phyloP scores from a whole-genome alignment of 2,797 vertebrate species.

The Hybognathus amarus region DNA sequence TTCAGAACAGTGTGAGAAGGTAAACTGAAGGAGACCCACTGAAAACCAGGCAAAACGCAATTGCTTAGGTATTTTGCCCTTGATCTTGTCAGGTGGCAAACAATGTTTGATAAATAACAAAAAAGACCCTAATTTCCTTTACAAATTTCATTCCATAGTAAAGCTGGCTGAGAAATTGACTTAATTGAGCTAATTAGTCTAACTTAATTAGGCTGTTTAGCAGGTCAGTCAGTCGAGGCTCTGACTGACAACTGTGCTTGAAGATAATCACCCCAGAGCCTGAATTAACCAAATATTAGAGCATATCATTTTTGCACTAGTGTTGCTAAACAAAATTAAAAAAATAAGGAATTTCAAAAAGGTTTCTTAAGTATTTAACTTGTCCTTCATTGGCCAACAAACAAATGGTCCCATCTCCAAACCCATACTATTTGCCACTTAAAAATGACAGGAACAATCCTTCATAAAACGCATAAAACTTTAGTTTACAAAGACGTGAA shows the following conservation, averaged over 20 bases:
- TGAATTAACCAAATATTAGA: conserved; percentile 61
- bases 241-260: conserved; percentile 84
- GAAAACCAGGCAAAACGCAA: conserved; percentile 9
- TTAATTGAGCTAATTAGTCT: conserved; percentile 92
- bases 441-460: background rate
- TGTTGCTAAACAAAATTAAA: background rate
- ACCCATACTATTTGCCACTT: background rate
- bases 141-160: conserved; percentile 84
- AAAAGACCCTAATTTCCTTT: conserved; percentile 81
- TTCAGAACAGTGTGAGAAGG: conserved; percentile 26
- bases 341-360: background rate
- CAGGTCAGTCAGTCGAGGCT: conserved; percentile 83
- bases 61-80: conserved; percentile 12
- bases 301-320: background rate
- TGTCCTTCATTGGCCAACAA: background rate
- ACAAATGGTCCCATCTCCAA: background rate
- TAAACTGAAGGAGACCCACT: conserved; percentile 2
- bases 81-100: conserved; percentile 62
- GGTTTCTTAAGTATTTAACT: background rate
- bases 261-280: conserved; percentile 82
- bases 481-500: too few relatives aligned
- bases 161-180: conserved; percentile 83
- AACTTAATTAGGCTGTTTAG: conserved; percentile 88
- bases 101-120: conserved; percentile 79
- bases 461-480: too few relatives aligned